These are phyloP conservation scores for Strix occidentalis DNA, from an alignment of 2,797 vertebrate genomes.

Conservation along the genomic window DNA sequence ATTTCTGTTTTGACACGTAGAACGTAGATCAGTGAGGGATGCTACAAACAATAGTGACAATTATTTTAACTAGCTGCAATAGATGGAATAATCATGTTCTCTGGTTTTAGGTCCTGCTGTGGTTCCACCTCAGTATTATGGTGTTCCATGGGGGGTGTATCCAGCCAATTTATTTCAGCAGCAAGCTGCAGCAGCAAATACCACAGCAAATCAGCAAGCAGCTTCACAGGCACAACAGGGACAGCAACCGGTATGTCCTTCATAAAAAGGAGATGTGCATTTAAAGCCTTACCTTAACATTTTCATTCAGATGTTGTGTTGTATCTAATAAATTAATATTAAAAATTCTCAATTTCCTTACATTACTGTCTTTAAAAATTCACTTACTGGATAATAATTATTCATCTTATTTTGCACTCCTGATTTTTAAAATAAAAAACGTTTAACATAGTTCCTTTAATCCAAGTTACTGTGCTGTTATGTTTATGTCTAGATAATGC, in stretches of 20 bases:
- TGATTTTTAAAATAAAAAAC: background rate
- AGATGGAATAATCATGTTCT: constrained; percentile 2
- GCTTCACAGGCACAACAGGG: constrained; percentile 89
- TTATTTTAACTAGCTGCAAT: background rate
- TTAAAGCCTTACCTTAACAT: background rate
- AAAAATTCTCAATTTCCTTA: background rate
- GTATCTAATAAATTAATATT: background rate
- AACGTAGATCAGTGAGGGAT: background rate
- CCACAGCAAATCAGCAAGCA: constrained; percentile 91
- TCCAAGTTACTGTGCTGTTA: background rate
- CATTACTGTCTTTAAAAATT: background rate
- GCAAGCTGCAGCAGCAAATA: constrained; percentile 90
- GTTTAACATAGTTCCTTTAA: background rate
- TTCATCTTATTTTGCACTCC: background rate
- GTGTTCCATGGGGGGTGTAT: constrained; percentile 97
- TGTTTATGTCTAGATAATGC: background rate
- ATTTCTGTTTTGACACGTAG: background rate
- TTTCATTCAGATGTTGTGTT: background rate
- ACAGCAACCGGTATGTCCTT: constrained; percentile 86
- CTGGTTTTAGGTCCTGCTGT: constrained; percentile 88
- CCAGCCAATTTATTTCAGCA: constrained; percentile 98
- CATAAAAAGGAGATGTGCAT: background rate
- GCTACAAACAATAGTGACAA: background rate
- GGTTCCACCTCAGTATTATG: constrained; percentile 97
- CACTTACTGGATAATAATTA: background rate